phyloP scores from a whole-genome alignment of 2,113 vertebrate genomes.

The Redunca redunca region DNA sequence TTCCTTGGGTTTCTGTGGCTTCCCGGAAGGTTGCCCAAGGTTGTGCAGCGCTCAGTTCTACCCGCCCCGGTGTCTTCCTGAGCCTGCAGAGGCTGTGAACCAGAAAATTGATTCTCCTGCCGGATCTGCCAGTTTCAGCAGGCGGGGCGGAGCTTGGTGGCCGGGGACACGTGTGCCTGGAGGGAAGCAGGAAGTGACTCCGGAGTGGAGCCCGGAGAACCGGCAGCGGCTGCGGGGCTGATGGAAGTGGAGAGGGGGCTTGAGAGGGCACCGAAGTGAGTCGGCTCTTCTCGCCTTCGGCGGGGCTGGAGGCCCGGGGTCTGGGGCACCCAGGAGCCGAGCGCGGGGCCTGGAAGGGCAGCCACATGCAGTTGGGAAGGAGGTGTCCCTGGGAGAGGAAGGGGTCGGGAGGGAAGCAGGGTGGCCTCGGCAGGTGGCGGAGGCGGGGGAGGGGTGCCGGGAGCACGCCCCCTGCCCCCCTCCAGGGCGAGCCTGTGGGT shows the following conservation, averaged over 20 bases:
- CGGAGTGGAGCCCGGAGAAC: conserved; percentile 24
- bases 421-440: conserved; percentile 24
- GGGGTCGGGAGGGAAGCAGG: background rate
- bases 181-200: conserved; percentile 68
- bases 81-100: conserved; percentile 10
- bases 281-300: conserved; percentile 48
- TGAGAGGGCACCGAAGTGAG: conserved; percentile 65
- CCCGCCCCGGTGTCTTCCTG: background rate
- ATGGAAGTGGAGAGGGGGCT: conserved; percentile 66
- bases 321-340: background rate
- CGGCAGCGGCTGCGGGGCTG: background rate
- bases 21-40: rapidly evolving
- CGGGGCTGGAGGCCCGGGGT: background rate
- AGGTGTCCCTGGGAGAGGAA: background rate
- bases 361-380: background rate
- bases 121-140: conserved; percentile 51
- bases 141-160: conserved; percentile 61
- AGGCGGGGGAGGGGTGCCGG: background rate
- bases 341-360: background rate
- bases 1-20: background rate
- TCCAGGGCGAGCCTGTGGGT: background rate
- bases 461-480: background rate
- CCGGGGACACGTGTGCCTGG: conserved; percentile 80
- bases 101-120: conserved; percentile 34
- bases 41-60: background rate